Evolutionary conservation across 2,888 invertebrate genomes (phyloP).

Genomic region (Epinotia ramella): DNA sequence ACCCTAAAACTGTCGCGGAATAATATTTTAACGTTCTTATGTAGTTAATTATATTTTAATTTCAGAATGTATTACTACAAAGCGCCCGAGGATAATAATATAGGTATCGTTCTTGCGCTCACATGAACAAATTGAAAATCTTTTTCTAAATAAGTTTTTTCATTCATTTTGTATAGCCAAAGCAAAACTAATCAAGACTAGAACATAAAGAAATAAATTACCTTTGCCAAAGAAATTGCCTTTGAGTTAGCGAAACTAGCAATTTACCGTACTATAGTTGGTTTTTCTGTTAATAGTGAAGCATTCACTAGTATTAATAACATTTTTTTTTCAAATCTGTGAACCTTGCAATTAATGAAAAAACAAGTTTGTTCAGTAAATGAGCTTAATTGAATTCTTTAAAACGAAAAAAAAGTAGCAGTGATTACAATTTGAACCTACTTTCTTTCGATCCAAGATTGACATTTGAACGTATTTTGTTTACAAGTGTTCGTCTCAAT

Average conservation of each 20-base stretch:
- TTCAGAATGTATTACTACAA: neutral
- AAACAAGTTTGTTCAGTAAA: neutral
- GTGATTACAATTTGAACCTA: neutral
- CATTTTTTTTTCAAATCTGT: slow-evolving; percentile 1
- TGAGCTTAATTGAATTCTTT: neutral
- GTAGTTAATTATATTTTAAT: neutral
- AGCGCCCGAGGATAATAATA: neutral
- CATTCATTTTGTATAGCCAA: slow-evolving; percentile 11
- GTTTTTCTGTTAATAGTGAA: neutral
- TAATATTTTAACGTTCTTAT: too few species aligned
- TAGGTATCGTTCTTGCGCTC: neutral
- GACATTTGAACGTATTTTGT: too few species aligned
- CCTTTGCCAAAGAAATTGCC: slow-evolving; percentile 17
- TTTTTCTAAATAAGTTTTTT: slow-evolving; percentile 1
- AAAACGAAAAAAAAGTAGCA: neutral
- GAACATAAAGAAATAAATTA: slow-evolving; percentile 19
- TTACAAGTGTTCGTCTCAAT: too few species aligned
- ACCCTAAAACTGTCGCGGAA: too few species aligned
- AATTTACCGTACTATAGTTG: slow-evolving; percentile 6
- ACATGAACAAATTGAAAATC: neutral
- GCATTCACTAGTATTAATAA: too few species aligned
- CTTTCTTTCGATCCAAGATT: too few species aligned
- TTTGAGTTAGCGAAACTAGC: slow-evolving; percentile 26
- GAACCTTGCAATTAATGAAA: neutral
- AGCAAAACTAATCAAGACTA: slow-evolving; percentile 23